Percentiles rank a stretch among this genome's conserved stretches.
phyloP scores from a whole-genome alignment of 2,113 vertebrate genomes.

The Theropithecus gelada region DNA sequence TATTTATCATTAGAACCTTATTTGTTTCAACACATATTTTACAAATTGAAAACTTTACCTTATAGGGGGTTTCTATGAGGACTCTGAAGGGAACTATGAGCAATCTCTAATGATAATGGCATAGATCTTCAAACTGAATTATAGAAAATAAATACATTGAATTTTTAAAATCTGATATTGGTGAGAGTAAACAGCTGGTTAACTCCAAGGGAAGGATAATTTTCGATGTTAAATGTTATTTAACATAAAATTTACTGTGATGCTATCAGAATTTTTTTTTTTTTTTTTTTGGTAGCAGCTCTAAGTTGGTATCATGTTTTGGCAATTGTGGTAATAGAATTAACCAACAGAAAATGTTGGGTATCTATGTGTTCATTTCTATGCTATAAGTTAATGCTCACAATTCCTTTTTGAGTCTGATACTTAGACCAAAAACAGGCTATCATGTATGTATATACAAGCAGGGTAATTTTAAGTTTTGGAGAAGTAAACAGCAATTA shows the following conservation, averaged over 20 bases:
- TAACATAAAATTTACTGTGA: neutral
- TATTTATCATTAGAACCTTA: neutral
- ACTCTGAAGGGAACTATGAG: neutral
- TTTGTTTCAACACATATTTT: conserved; percentile 48
- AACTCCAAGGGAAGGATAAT: neutral
- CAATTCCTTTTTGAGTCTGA: neutral
- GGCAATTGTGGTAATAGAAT: neutral
- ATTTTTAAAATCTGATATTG: neutral
- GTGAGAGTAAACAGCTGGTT: conserved; percentile 1
- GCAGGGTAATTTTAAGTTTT: neutral
- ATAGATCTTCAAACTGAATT: neutral
- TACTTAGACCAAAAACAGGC: neutral
- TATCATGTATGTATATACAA: neutral
- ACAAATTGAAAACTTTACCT: neutral
- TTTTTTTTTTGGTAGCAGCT: neutral
- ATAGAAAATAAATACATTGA: neutral
- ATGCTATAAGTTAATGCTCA: neutral
- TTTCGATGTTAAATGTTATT: neutral
- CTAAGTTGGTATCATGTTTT: neutral
- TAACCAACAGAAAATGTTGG: neutral
- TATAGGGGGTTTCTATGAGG: neutral
- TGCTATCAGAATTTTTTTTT: neutral
- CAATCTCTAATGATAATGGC: neutral
- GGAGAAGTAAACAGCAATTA: neutral
- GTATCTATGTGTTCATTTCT: neutral